Conservation (phyloP, 1,140 invertebrate genomes). For the Sitobion miscanthi region DNA sequence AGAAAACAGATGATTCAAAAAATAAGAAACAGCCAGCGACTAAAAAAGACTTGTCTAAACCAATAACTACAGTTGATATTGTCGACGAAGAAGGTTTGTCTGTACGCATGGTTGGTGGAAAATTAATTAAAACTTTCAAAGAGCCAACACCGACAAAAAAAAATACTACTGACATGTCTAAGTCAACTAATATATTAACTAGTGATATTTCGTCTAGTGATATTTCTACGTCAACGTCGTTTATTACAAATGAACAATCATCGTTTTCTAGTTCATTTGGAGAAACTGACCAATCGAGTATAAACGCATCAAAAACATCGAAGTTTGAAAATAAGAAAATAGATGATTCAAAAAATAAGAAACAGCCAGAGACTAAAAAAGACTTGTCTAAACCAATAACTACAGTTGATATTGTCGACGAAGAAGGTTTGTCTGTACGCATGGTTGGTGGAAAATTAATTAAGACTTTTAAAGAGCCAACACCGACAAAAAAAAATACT, state of each 20-base stretch:
- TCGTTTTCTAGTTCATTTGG: not conserved
- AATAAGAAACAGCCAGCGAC: not conserved
- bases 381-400: not conserved
- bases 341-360: not conserved
- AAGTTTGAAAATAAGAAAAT: not conserved
- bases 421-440: conserved; percentile 32
- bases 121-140: conserved; percentile 39
- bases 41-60: not conserved
- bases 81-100: not conserved
- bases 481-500: not conserved
- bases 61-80: not conserved
- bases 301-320: not conserved
- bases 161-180: not conserved
- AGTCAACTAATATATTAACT: not conserved
- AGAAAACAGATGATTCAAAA: not conserved
- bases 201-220: not conserved
- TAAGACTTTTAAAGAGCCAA: conserved; percentile 34
- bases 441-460: conserved; percentile 59
- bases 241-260: not conserved
- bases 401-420: not conserved
- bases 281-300: not conserved
- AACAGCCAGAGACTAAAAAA: not conserved
- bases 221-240: not conserved
- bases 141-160: not conserved
- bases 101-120: conserved; percentile 45